Percentiles rank a stretch among this genome's conserved stretches.
Evolutionary conservation across 1,140 invertebrate species (phyloP).

Genomic region (Branchinecta lynchi): DNA sequence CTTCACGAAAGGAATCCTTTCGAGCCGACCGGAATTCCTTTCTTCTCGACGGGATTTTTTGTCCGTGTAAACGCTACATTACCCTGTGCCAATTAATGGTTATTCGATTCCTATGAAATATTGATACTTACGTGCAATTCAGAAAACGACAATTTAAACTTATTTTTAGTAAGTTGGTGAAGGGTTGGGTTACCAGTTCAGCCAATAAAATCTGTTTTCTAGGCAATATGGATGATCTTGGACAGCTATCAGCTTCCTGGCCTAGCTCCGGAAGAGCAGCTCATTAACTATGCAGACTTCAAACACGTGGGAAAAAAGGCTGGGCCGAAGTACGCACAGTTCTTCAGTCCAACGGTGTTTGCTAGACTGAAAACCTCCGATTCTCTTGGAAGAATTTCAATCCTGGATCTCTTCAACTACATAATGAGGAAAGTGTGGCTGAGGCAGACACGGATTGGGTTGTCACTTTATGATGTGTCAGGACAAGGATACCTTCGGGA

Average conservation of each 20-base stretch:
- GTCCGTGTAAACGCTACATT: too few relatives aligned
- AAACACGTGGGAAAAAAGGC: conserved; percentile 52
- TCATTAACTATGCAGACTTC: conserved; percentile 72
- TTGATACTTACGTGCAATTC: too few relatives aligned
- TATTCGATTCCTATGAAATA: too few relatives aligned
- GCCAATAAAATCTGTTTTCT: conserved; percentile 19
- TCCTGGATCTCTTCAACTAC: conserved; percentile 79
- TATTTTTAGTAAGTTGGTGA: too few relatives aligned
- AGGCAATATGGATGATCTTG: conserved; percentile 60
- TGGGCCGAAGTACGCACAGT: conserved; percentile 50
- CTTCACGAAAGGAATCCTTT: too few relatives aligned
- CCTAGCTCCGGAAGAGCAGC: conserved; percentile 52
- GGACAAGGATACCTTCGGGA: conserved; percentile 83
- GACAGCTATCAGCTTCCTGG: conserved; percentile 61
- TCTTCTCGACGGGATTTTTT: too few relatives aligned
- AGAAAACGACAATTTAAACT: too few relatives aligned
- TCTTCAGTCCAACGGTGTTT: conserved; percentile 70
- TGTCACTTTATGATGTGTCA: conserved; percentile 80
- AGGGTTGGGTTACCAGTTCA: too few relatives aligned
- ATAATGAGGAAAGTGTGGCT: conserved; percentile 88
- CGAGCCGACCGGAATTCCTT: too few relatives aligned
- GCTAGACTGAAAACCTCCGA: conserved; percentile 68
- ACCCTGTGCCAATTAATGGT: too few relatives aligned
- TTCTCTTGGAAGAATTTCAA: conserved; percentile 59
- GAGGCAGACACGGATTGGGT: conserved; percentile 76